Evolutionary conservation across 2,797 vertebrate species (phyloP).

Genomic region (Myripristis jacobus): DNA sequence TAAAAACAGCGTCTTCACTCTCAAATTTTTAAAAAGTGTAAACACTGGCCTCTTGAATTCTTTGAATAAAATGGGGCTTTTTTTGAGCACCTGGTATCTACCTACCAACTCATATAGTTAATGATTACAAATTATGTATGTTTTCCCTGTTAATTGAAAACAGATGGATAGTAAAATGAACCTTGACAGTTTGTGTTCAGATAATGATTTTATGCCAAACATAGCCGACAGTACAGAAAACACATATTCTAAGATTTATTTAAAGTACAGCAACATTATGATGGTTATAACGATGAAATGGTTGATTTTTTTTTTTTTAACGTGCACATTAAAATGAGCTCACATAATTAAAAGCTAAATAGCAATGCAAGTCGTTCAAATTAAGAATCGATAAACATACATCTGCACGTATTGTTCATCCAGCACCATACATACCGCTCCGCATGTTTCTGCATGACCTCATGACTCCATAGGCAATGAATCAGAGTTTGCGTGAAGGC

Average conservation of each 20-base stretch:
- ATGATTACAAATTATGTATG: constrained; percentile 56
- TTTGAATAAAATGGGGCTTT: not conserved
- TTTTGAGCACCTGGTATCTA: constrained; percentile 25
- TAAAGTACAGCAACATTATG: constrained; percentile 22
- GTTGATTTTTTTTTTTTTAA: constrained; percentile 16
- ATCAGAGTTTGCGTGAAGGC: constrained; percentile 31
- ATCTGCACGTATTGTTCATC: constrained; percentile 30
- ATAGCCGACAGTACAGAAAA: constrained; percentile 9
- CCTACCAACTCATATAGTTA: constrained; percentile 37
- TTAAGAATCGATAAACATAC: constrained; percentile 50
- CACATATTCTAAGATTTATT: constrained; percentile 29
- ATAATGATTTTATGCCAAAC: constrained; percentile 68
- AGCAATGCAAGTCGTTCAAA: constrained; percentile 25
- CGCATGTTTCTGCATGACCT: constrained; percentile 25
- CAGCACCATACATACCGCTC: not conserved
- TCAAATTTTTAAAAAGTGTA: constrained; percentile 26
- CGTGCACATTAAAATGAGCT: not conserved
- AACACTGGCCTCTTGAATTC: constrained; percentile 16
- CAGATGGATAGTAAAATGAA: constrained; percentile 54
- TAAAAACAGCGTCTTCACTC: constrained; percentile 48
- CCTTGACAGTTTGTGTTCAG: constrained; percentile 21
- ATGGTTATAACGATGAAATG: constrained; percentile 23
- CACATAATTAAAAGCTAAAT: constrained; percentile 49
- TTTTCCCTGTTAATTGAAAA: constrained; percentile 47
- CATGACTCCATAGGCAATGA: constrained; percentile 26